Conservation (phyloP, 2,113 vertebrate genomes). For the Pycnonotus jocosus region DNA sequence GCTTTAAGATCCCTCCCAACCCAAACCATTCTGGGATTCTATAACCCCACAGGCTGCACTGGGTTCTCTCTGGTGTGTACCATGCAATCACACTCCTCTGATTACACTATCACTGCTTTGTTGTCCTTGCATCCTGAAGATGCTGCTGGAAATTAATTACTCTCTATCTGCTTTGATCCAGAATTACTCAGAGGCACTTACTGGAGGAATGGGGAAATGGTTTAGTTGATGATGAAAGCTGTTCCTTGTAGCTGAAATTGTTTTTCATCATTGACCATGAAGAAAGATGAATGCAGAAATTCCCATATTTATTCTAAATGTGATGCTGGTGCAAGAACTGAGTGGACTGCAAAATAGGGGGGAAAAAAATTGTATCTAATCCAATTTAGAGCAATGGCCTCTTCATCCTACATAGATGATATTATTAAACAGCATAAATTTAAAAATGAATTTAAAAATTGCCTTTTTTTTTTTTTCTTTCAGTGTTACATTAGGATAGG, state of each 20-base stretch:
- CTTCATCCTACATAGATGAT: background rate
- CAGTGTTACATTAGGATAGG: background rate
- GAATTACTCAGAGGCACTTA: background rate
- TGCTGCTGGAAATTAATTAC: background rate
- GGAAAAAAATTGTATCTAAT: background rate
- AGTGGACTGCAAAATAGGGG: background rate
- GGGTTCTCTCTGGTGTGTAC: background rate
- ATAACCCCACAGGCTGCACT: background rate
- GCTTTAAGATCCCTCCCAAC: fast-evolving
- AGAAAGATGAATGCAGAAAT: background rate
- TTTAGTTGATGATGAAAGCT: background rate
- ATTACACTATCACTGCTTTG: background rate
- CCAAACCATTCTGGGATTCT: background rate
- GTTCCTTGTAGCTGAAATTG: background rate
- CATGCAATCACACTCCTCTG: background rate
- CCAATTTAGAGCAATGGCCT: background rate
- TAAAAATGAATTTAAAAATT: background rate
- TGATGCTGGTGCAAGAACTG: background rate
- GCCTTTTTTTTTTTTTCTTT: background rate
- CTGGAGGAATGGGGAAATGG: background rate
- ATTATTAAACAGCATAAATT: background rate
- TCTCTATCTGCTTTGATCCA: background rate
- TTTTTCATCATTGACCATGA: background rate
- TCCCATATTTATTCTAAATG: background rate
- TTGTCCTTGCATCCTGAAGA: background rate